Evolutionary conservation across 2,888 invertebrate genomes (phyloP).

Genomic region (Eilema depressum): DNA sequence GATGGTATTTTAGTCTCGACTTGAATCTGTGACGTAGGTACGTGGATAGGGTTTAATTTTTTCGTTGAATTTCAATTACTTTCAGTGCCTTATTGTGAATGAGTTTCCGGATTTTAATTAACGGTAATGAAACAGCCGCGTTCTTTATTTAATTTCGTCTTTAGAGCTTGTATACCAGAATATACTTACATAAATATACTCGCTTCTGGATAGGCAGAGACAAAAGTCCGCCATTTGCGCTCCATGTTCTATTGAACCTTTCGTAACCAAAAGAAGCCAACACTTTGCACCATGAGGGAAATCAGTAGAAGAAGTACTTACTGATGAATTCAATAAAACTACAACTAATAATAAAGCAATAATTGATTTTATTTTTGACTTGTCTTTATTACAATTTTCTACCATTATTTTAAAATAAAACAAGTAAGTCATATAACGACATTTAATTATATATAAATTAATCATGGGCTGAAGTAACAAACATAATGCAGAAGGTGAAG

Average conservation of each 20-base stretch:
- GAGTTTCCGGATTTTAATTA: neutral
- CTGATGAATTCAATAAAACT: neutral
- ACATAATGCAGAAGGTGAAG: neutral
- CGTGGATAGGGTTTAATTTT: neutral
- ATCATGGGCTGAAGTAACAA: too few relatives aligned
- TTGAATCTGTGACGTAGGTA: neutral
- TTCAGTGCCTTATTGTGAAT: constrained; percentile 1
- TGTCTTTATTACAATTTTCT: neutral
- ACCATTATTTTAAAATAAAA: neutral
- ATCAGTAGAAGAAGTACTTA: neutral
- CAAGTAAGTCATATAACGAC: neutral
- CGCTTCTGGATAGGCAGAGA: neutral
- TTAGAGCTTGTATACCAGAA: neutral
- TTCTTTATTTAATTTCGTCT: neutral
- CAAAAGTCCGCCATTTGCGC: neutral
- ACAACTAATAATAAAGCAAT: neutral
- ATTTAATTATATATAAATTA: neutral
- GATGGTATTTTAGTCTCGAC: constrained; percentile 8
- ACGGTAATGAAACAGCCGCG: neutral
- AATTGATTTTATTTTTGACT: neutral
- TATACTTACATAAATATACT: neutral
- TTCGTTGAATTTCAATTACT: constrained; percentile 3
- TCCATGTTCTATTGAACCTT: neutral
- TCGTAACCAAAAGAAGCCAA: neutral
- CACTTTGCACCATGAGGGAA: neutral